Evolutionary conservation across 2,797 vertebrate species (phyloP), one percentile per base, ranked within the genome.

Genomic region (Pogonophryne albipinna): DNA sequence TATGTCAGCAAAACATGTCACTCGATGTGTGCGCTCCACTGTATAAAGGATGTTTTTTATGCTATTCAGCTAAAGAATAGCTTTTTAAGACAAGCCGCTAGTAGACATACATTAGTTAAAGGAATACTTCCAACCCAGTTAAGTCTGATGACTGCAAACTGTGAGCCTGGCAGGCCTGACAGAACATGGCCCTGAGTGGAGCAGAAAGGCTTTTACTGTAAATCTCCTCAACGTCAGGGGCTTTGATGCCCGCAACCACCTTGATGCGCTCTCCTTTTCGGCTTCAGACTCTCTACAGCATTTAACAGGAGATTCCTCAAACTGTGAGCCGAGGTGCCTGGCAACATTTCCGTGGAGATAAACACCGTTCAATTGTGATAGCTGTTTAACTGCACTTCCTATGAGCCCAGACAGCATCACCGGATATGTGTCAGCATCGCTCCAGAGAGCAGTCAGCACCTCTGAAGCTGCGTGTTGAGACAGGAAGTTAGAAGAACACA

Each of bases 171-270:
- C 67, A 66, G 82, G 53, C 78, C 68, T 77, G 81, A 80, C 73
- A 69, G 67, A 82, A 80, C 83, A 66, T 41, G 64, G 65, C 15
- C 73, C 72, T 79, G 79, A 76, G 71, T 58, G 63, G 57, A 80
- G 85, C 71, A 75, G 76, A 83, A 45, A 78, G 6, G 64, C 61
- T 85, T 89, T 85, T 85, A 86, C 82, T 74, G 84, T 86, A 89
- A 89, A 84, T 66, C 89, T 79, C 75, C 71, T 79, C 80, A 58
- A 53, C 46, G 82, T 75, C 79, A 85, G 27, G 46, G 41, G 64
- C 85, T 91, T 87, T 91, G 86, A 89, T 77, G 84, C 66, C 53
- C 64, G 63, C 87, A 69, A 83, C 78, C 80, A 83, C 87, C 86
- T 89, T 85, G 81, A 89, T 82, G 75, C 47, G 10, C 79, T 76